Evolutionary conservation across 2,113 vertebrate genomes (phyloP).

Genomic region (Fulica atra): DNA sequence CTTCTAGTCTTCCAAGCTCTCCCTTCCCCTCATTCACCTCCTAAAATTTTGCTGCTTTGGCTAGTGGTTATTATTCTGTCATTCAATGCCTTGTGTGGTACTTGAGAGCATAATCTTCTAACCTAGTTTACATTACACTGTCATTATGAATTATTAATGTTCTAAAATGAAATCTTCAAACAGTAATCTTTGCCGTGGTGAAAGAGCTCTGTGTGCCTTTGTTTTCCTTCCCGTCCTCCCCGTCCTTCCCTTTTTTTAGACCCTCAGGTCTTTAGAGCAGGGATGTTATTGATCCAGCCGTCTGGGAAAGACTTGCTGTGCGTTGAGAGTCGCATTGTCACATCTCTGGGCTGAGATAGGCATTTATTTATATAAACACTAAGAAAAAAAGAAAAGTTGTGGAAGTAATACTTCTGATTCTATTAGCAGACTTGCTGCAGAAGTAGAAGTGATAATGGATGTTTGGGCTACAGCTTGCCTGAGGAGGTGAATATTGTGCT

Average conservation of each 20-base stretch:
- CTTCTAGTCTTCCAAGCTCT: background rate
- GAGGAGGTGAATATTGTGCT: background rate
- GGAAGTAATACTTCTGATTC: background rate
- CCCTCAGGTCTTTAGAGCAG: background rate
- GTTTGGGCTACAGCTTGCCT: background rate
- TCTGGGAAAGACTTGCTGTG: background rate
- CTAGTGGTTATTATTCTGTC: conserved; percentile 39
- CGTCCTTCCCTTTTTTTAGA: conserved; percentile 33
- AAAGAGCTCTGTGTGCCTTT: conserved; percentile 49
- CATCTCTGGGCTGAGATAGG: background rate
- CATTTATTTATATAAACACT: background rate
- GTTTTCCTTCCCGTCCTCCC: conserved; percentile 29
- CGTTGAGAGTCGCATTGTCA: background rate
- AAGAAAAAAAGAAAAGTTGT: background rate
- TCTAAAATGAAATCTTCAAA: conserved; percentile 67
- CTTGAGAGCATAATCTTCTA: conserved; percentile 61
- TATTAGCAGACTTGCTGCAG: background rate
- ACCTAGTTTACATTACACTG: conserved; percentile 66
- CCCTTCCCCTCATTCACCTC: background rate
- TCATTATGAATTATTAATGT: conserved; percentile 62
- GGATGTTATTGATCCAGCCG: background rate
- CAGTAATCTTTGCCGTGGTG: conserved; percentile 49
- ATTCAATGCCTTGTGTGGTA: conserved; percentile 58
- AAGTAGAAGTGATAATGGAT: background rate
- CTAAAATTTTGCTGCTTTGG: conserved; percentile 27